Evolutionary conservation across 2,888 invertebrate genomes (phyloP).

Genomic region (Metacarcinus magister): DNA sequence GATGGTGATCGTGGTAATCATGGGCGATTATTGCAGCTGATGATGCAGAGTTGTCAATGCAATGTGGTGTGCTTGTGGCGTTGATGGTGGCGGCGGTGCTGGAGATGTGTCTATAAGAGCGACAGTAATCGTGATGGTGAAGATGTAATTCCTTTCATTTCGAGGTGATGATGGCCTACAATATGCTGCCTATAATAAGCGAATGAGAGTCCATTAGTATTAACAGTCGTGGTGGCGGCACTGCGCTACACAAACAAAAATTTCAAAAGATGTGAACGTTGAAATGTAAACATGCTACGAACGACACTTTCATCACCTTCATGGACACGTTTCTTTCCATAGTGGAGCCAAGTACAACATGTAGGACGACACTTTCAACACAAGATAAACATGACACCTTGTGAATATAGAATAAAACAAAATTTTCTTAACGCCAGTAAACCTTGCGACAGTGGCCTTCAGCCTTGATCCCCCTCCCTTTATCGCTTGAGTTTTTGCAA

Average conservation of each 20-base stretch:
- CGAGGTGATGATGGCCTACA: neutral
- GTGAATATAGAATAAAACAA: neutral
- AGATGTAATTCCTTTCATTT: slow-evolving; percentile 9
- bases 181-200: neutral
- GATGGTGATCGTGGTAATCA: slow-evolving; percentile 12
- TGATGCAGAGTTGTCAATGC: slow-evolving; percentile 16
- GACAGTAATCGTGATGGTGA: neutral
- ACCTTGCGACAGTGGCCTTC: slow-evolving; percentile 31
- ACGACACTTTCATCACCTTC: neutral
- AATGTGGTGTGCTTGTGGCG: slow-evolving; percentile 19
- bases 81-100: neutral
- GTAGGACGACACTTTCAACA: slow-evolving; percentile 16
- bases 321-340: neutral
- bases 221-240: neutral
- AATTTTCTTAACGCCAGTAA: slow-evolving; percentile 21
- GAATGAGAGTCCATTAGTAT: neutral
- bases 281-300: neutral
- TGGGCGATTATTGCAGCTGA: neutral
- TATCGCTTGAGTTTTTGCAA: slow-evolving; percentile 44
- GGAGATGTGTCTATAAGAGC: neutral
- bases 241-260: neutral
- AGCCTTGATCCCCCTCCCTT: slow-evolving; percentile 27
- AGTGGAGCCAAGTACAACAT: slow-evolving; percentile 13
- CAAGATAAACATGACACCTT: neutral
- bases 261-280: neutral